These are phyloP conservation scores for Barbus barbus DNA, from an alignment of 2,113 vertebrate species.

Conservation along the genomic window DNA sequence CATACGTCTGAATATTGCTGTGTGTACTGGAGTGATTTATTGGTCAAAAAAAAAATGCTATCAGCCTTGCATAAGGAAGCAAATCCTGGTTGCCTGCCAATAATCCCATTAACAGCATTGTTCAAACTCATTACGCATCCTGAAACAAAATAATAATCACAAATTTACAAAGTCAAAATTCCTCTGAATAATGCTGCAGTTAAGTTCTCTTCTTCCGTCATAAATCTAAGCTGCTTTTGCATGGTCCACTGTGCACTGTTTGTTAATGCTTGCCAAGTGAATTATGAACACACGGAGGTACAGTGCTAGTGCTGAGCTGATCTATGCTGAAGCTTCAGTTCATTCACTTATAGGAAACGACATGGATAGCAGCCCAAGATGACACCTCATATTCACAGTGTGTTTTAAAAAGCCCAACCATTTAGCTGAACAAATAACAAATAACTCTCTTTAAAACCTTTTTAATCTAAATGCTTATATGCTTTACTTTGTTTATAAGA, in stretches of 20 bases:
- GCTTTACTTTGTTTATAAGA: background rate
- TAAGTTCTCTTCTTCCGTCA: constrained; percentile 61
- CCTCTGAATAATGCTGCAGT: constrained; percentile 71
- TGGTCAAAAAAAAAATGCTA: constrained; percentile 69
- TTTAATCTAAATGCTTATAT: background rate
- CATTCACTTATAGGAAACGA: constrained; percentile 67
- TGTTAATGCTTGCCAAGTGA: constrained; percentile 17
- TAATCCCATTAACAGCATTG: constrained; percentile 81
- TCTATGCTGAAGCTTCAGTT: constrained; percentile 60
- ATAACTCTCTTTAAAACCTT: no score
- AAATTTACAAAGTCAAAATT: constrained; percentile 72
- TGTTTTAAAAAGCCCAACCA: background rate
- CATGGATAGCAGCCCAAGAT: constrained; percentile 61
- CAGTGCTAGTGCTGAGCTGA: constrained; percentile 59
- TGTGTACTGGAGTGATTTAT: constrained; percentile 77
- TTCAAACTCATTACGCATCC: constrained; percentile 79
- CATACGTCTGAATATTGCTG: constrained; percentile 77
- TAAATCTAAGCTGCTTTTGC: constrained; percentile 66
- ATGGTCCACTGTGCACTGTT: no score
- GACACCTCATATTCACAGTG: constrained; percentile 42
- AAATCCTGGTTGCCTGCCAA: constrained; percentile 75
- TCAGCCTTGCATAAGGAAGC: constrained; percentile 71
- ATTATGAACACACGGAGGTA: background rate
- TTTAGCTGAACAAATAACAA: background rate
- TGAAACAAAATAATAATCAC: constrained; percentile 79